Evolutionary conservation across 2,888 invertebrate genomes (phyloP).

Genomic region (Gibbula magus): DNA sequence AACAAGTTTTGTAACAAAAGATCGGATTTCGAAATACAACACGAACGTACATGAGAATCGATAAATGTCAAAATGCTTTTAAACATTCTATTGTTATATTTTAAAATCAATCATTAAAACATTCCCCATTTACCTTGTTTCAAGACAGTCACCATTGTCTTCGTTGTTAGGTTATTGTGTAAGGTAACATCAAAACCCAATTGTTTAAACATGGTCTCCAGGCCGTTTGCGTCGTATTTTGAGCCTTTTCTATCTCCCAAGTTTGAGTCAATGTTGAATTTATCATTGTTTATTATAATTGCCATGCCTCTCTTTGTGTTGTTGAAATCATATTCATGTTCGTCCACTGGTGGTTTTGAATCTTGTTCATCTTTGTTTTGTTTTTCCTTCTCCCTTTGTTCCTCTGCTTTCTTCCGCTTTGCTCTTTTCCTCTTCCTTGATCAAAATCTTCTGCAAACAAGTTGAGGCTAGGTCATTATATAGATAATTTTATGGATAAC

Average conservation of each 20-base stretch:
- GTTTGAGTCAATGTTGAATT: conserved; percentile 79
- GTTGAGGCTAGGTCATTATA: neutral
- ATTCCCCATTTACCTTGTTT: conserved; percentile 78
- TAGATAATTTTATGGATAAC: no score
- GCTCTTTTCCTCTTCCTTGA: neutral
- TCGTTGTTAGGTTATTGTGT: neutral
- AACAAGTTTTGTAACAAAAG: no score
- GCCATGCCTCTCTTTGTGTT: conserved; percentile 86
- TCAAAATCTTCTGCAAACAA: neutral
- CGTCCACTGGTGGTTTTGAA: no score
- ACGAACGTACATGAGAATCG: no score
- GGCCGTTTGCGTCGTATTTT: conserved; percentile 87
- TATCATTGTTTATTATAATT: conserved; percentile 92
- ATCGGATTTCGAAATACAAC: no score
- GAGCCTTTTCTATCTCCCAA: conserved; percentile 81
- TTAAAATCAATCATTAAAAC: neutral
- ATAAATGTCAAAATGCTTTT: no score
- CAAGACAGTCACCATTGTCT: conserved; percentile 76
- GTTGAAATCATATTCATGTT: conserved; percentile 87
- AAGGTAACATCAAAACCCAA: conserved; percentile 83
- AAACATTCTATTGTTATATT: neutral
- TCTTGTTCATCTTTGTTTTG: conserved; percentile 1
- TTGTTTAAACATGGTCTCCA: conserved; percentile 79
- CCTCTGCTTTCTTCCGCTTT: neutral
- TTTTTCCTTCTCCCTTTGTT: conserved; percentile 26